phyloP scores from a whole-genome alignment of 2,888 invertebrate species.

The Elgonia sp. region DNA sequence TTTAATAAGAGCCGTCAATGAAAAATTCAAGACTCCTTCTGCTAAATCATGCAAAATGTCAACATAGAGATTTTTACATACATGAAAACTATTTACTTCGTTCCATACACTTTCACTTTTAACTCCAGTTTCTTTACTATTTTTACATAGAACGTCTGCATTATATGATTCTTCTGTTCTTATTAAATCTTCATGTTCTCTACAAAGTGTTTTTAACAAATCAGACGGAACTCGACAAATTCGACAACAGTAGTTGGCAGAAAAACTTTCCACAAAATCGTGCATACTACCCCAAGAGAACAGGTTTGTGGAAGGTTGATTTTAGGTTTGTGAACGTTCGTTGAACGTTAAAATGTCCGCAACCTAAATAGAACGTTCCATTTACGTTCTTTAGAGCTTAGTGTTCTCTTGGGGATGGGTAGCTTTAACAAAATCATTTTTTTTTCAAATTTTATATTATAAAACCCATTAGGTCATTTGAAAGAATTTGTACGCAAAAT shows the following conservation, averaged over 20 bases:
- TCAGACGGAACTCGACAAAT: neutral
- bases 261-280: constrained; percentile 23
- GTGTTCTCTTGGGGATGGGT: too few species aligned
- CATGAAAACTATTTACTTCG: constrained; percentile 9
- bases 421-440: too few species aligned
- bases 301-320: too few species aligned
- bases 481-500: too few species aligned
- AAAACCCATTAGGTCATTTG: too few species aligned
- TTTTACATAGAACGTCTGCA: neutral
- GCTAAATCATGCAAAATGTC: constrained; percentile 33
- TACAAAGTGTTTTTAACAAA: neutral
- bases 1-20: constrained; percentile 7
- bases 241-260: constrained; percentile 16
- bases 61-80: constrained; percentile 1
- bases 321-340: too few species aligned
- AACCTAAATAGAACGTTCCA: too few species aligned
- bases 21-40: constrained; percentile 16
- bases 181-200: neutral
- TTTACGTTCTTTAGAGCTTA: too few species aligned
- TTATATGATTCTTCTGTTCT: constrained; percentile 21
- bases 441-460: too few species aligned
- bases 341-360: too few species aligned
- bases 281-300: too few species aligned
- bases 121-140: constrained; percentile 14
- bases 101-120: constrained; percentile 26